These are phyloP conservation scores for Nycticryphes semicollaris DNA, from an alignment of 2,113 vertebrate species.

Conservation along the genomic window DNA sequence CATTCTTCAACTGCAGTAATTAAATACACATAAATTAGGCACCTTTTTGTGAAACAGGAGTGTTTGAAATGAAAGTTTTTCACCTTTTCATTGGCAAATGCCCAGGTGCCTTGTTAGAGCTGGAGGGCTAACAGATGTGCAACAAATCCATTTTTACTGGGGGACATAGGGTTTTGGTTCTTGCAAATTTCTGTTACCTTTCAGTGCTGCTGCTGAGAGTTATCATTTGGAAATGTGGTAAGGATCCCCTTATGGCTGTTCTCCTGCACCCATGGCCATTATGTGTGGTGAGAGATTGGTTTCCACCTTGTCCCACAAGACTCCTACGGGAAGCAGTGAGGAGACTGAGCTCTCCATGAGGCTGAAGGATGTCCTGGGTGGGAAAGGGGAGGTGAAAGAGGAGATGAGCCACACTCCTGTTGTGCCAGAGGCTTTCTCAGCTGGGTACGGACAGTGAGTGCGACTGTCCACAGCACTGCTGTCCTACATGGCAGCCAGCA, in stretches of 20 bases:
- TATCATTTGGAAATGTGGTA: accelerated
- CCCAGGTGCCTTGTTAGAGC: background rate
- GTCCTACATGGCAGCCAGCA: background rate
- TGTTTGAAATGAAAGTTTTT: background rate
- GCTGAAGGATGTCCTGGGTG: background rate
- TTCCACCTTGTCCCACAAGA: background rate
- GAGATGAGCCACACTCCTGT: background rate
- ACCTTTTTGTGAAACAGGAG: background rate
- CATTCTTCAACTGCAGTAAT: constrained; percentile 13
- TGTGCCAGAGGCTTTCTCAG: background rate
- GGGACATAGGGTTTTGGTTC: background rate
- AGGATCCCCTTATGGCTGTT: background rate
- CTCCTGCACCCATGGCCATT: background rate
- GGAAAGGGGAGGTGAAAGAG: background rate
- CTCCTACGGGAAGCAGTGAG: background rate
- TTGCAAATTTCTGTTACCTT: background rate
- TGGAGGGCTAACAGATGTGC: background rate
- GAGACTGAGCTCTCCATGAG: accelerated
- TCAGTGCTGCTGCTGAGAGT: background rate
- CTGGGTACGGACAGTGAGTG: background rate
- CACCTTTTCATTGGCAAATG: background rate
- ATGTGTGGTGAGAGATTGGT: accelerated
- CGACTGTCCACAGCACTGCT: accelerated
- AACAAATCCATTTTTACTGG: background rate
- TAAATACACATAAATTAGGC: background rate